Evolutionary conservation across 2,888 invertebrate genomes (phyloP), one percentile per base, ranked within the genome.

Genomic region (Cyrtodaria siliqua): DNA sequence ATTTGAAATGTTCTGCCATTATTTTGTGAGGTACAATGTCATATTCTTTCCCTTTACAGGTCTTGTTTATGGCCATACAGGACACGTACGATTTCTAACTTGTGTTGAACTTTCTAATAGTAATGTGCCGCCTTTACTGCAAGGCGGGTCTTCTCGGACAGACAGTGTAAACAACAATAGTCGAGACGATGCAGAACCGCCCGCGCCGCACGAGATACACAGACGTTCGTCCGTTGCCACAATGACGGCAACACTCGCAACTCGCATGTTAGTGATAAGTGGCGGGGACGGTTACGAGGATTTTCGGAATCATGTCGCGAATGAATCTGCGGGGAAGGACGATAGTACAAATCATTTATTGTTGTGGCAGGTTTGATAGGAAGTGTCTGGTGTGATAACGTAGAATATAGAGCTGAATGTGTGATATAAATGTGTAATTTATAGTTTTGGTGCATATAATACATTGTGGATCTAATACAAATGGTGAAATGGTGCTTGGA

Each of bases 251-350:
- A 91, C 93, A 47, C 86, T 92, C 86, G 91, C 91, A 50, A 92
- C 91, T 42, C 87, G 93, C 84, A 91, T 94, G 87, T 87, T 94
- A 81, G 96, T 99, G 14, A 97, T 99, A 90, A 98, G 98, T 64
- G 99, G 99, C 6, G 99, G 99, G 4, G 99, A 99, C 91, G 99
- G 99, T 6, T 98, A 97, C 91, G 99, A 99, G 93, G 98, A 99
- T 93, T 99, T 98, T 93, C 95, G 91, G 50, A 91, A 84, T 64
- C 88, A 86, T 63, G 82, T 85, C 2, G 79, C 86, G 20, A 90
- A 90, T 66, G 98, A 98, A 93, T 92, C 94, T 18, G 94, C 94
- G 3, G 99, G 99, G 1, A 95, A 97, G 66, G 98, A 99, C 93
- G 99, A 99, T 93, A 98, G 98, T 77, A 98, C 98, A 79, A 99